Evolutionary conservation across 2,888 invertebrate species (phyloP).

Genomic region (Cremastinae sp.): DNA sequence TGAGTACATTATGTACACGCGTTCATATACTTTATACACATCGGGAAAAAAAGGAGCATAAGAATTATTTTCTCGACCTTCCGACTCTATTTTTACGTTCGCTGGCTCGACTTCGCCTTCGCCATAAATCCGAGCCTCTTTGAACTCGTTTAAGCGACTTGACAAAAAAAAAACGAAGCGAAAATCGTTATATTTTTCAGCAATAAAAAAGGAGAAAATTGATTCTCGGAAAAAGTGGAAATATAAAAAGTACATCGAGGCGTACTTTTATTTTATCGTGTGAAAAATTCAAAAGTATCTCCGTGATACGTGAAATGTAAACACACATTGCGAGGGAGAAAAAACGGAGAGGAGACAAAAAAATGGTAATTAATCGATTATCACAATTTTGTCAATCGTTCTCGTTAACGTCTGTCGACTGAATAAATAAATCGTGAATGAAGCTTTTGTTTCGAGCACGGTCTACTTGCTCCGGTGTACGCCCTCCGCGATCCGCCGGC

Average conservation of each 20-base stretch:
- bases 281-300: no score
- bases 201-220: no score
- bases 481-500: not conserved
- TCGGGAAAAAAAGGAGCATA: not conserved
- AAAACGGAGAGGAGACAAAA: not conserved
- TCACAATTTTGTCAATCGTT: conserved; percentile 3
- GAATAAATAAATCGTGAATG: conserved; percentile 34
- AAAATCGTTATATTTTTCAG: no score
- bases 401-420: conserved; percentile 11
- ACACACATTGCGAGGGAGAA: not conserved
- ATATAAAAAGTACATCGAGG: no score
- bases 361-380: conserved; percentile 12
- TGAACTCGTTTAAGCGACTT: not conserved
- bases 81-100: conserved; percentile 17
- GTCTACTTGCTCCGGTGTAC: conserved; percentile 43
- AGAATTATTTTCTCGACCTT: conserved; percentile 26
- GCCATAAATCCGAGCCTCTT: conserved; percentile 2
- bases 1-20: not conserved
- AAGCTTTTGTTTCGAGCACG: conserved; percentile 53
- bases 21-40: conserved; percentile 1
- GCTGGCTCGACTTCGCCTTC: conserved; percentile 3
- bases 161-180: no score
- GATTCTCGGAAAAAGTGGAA: no score
- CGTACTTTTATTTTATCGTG: no score
- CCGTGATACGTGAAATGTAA: no score